Base-by-base conservation (phyloP, 2,797 vertebrate genomes). In the Hydrocynus forskahlii region DNA sequence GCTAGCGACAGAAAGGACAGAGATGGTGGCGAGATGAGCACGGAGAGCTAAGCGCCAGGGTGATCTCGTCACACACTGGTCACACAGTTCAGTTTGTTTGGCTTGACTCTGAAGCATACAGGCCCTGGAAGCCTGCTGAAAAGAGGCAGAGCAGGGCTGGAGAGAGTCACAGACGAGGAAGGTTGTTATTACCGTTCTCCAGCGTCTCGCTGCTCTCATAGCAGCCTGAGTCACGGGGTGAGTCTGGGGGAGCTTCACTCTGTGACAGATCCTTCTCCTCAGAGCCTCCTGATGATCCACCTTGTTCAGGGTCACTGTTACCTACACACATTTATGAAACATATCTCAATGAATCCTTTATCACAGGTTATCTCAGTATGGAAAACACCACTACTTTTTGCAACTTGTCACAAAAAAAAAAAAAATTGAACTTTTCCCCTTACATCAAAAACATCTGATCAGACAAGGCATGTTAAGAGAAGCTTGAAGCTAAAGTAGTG, bases 221-320 rank as follows among this genome's bases (percentile, higher is more conserved):
- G 93, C 98, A 99, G 86, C 97, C 98, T 0, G 98, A 99, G 93
- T 99, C 98, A 69, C 97, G 92, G 0, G 97, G 97, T n/a, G 97
- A 97, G 90, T 97, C 94, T 0, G 89, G 85, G 52, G 92, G 91
- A 82, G 92, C 92, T 0, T 92, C 95, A 76, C 91, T 89, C 79
- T 96, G 95, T 69, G 94, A 91, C 10, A 96, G 93, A 87, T 96
- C 93, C 92, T 96, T 97, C 90, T 97, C 97, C 91, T 97, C 95
- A 19, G 96, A 96, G 72, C 92, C 95, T 84, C 93, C 90, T 0
- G 95, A 95, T 76, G 95, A 95, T 81, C 86, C 81, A 66, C 87
- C 68, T 1, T 70, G 88, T 79, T 95, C 94, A 0, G 89, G 92
- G 84, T 99, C 97, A 5, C 97, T 98, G 93, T 97, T 97, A 89